These are phyloP conservation scores for Halotydeus destructor DNA, from an alignment of 1,140 invertebrate genomes.

Conservation along the genomic window DNA sequence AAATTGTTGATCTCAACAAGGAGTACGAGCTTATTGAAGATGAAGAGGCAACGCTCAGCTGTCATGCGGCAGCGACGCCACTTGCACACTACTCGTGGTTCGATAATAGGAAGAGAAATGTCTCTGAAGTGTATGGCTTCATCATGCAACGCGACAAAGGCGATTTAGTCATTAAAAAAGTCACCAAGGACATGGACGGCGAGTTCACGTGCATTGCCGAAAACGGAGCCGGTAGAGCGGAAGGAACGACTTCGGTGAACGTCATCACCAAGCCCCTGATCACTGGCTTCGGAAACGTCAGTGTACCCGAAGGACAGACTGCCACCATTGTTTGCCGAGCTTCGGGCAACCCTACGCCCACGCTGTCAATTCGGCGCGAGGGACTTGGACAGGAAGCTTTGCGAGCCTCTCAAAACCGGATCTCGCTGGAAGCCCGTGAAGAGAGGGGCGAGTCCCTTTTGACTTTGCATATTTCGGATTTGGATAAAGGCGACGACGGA, in stretches of 20 bases:
- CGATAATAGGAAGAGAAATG: slow-evolving; percentile 26
- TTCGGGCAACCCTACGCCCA: slow-evolving; percentile 48
- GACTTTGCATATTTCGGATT: background rate
- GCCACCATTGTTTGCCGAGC: slow-evolving; percentile 47
- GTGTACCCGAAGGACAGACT: slow-evolving; percentile 36
- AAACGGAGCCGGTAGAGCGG: slow-evolving; percentile 48
- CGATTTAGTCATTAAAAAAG: slow-evolving; percentile 45
- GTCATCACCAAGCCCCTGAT: slow-evolving; percentile 41
- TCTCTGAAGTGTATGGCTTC: slow-evolving; percentile 42
- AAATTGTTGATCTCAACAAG: slow-evolving; percentile 34
- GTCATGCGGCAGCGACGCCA: slow-evolving; percentile 57
- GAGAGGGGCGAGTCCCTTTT: too few species aligned
- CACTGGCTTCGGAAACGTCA: slow-evolving; percentile 49
- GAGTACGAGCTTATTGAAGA: slow-evolving; percentile 49
- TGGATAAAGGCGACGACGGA: slow-evolving; percentile 43
- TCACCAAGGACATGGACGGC: slow-evolving; percentile 45
- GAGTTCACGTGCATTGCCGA: slow-evolving; percentile 61
- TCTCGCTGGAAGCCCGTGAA: too few species aligned
- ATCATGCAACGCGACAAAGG: slow-evolving; percentile 37
- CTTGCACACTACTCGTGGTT: slow-evolving; percentile 58
- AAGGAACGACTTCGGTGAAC: slow-evolving; percentile 31
- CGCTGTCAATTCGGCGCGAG: slow-evolving; percentile 41
- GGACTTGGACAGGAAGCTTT: too few species aligned
- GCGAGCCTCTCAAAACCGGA: too few species aligned
- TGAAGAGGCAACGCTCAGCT: slow-evolving; percentile 44